Base-by-base conservation (phyloP, 2,797 vertebrate genomes). In the Coracias cyanogaster region DNA sequence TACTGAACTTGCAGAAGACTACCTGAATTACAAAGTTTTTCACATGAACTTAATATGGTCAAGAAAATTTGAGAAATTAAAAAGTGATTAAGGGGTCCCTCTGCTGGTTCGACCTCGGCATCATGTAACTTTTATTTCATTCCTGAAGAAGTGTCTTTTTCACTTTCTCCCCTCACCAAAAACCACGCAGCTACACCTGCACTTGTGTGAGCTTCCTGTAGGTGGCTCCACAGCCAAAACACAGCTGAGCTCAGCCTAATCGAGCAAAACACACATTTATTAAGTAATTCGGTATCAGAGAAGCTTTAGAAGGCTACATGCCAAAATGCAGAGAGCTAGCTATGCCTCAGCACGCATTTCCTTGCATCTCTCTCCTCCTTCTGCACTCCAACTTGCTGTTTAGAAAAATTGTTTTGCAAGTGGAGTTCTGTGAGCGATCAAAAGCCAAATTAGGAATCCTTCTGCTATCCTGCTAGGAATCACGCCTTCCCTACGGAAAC, bases 381-480 rank as follows among this genome's bases (percentile, higher is more conserved):
- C 81, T 92, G 95, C 58, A 80, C 92, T 96, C 83, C 94, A 91
- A 61, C 80, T 76, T 55, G 66, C 93, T 73, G 93, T 60, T 54
- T 82, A 96, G 97, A 94, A 94, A 96, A 98, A 96, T 7, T 91
- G 88, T 94, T 92, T 89, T 86, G 92, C 89, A 46, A 97, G 98
- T 57, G 96, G 96, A 98, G 89, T 25, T 87, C 81, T 98, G 97
- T 79, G 89, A 98, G 97, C 95, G 97, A 87, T 95, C 98, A 97
- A 98, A 98, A 97, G 97, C 96, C 55, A 96, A 98, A 98, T 71
- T 89, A 43, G 97, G 97, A 97, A 98, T 98, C 98, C 98, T 96
- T 97, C 98, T 97, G 96, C 96, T 96, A 98, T 91, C 97, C 96
- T 94, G 95, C 89, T 73, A 95, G 96, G 90, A 96, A 96, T 98